phyloP scores from a whole-genome alignment of 2,113 vertebrate species.

The Notarius quadriscutis region DNA sequence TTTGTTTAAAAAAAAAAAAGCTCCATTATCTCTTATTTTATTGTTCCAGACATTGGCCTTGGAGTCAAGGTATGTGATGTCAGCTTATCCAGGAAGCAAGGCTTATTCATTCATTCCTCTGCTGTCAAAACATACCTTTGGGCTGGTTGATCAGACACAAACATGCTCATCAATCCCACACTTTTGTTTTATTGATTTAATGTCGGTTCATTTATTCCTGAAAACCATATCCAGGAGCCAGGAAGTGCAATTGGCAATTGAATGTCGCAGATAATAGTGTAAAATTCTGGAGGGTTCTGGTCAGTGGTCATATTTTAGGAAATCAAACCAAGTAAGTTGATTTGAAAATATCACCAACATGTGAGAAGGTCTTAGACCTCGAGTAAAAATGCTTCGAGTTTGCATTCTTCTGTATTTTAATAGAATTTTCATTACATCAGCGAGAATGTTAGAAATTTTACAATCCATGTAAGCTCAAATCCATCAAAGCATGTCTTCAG shows the following conservation, averaged over 20 bases:
- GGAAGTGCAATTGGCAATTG: not conserved
- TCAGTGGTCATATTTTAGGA: no score
- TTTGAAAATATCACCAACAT: not conserved
- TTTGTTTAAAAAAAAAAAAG: not conserved
- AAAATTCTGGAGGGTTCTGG: not conserved
- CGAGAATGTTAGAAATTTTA: not conserved
- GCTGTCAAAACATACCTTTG: not conserved
- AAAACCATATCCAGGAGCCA: not conserved
- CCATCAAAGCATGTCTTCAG: not conserved
- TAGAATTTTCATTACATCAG: not conserved
- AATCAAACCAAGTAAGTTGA: not conserved
- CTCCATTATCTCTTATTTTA: not conserved
- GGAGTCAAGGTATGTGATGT: not conserved
- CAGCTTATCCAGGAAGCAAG: not conserved
- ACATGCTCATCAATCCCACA: not conserved
- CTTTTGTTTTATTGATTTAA: not conserved
- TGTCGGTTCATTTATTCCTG: not conserved
- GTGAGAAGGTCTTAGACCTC: not conserved
- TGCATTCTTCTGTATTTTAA: not conserved
- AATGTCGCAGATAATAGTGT: not conserved
- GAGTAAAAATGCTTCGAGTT: not conserved
- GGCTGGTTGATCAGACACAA: not conserved
- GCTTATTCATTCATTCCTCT: not conserved
- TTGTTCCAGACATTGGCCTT: not conserved
- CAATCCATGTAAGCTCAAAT: not conserved